These are phyloP conservation scores for Eptatretus burgeri DNA, from an alignment of 2,113 vertebrate species.

Conservation along the genomic window DNA sequence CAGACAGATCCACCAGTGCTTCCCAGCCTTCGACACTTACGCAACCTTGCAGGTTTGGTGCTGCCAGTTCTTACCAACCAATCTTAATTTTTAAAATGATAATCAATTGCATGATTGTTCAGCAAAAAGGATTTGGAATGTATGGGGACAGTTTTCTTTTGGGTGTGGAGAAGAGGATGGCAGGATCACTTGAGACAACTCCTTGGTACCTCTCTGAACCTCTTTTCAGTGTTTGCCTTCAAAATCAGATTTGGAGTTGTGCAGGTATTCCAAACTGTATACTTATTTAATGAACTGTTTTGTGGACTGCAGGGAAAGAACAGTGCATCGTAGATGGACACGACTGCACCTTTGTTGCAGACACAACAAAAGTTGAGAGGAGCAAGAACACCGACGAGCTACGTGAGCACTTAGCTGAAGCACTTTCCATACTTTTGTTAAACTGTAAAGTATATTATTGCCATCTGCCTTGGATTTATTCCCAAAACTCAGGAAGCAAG, in stretches of 20 bases:
- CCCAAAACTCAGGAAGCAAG: neutral
- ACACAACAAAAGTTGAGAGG: conserved; percentile 22
- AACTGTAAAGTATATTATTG: neutral
- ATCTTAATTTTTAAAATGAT: neutral
- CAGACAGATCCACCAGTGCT: conserved; percentile 36
- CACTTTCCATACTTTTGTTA: neutral
- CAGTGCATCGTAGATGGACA: conserved; percentile 35
- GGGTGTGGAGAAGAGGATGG: too few relatives aligned
- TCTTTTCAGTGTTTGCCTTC: too few relatives aligned
- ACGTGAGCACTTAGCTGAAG: conserved; percentile 21
- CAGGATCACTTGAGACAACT: too few relatives aligned
- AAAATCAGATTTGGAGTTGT: too few relatives aligned
- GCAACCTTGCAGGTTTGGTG: conserved; percentile 27
- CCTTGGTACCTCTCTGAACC: too few relatives aligned
- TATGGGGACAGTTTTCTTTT: neutral
- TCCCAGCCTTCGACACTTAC: conserved; percentile 27
- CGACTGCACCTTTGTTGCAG: conserved; percentile 52
- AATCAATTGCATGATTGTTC: neutral
- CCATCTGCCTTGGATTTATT: neutral
- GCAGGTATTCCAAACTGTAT: too few relatives aligned
- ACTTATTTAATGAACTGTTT: too few relatives aligned
- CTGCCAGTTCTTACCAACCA: too few relatives aligned
- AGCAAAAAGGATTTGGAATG: neutral
- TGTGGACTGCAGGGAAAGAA: conserved; percentile 18
- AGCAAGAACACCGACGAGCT: conserved; percentile 32